Conservation (phyloP, 2,113 vertebrate species). For the Tilapia sparmanii region DNA sequence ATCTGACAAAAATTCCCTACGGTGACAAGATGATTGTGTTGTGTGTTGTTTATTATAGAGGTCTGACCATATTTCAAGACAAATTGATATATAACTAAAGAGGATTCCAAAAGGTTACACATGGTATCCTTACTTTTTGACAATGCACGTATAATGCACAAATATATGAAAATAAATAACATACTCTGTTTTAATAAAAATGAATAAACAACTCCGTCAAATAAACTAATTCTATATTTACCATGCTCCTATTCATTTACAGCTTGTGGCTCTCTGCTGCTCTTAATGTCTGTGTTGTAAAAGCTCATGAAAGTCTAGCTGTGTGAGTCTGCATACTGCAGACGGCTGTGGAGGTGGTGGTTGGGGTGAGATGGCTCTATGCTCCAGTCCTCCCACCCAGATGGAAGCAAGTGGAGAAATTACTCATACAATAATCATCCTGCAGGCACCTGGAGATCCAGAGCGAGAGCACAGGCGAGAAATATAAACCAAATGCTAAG, state of each 20-base stretch:
- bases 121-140: neutral
- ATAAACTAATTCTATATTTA: neutral
- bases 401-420: conserved; percentile 38
- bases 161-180: neutral
- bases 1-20: neutral
- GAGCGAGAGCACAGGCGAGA: neutral
- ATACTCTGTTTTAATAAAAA: neutral
- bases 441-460: conserved; percentile 40
- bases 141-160: neutral
- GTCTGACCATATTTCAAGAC: neutral
- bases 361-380: neutral
- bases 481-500: conserved; percentile 21
- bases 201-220: neutral
- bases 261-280: neutral
- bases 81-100: neutral
- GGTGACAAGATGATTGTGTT: neutral
- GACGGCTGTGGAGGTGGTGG: neutral
- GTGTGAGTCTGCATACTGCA: neutral
- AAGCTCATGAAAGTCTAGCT: neutral
- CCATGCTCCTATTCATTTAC: neutral
- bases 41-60: neutral
- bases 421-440: conserved; percentile 35
- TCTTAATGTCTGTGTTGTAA: neutral
- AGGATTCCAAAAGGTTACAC: neutral
- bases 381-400: conserved; percentile 27